Evolutionary conservation across 2,888 invertebrate species (phyloP).

Genomic region (Apodemia hepburni): DNA sequence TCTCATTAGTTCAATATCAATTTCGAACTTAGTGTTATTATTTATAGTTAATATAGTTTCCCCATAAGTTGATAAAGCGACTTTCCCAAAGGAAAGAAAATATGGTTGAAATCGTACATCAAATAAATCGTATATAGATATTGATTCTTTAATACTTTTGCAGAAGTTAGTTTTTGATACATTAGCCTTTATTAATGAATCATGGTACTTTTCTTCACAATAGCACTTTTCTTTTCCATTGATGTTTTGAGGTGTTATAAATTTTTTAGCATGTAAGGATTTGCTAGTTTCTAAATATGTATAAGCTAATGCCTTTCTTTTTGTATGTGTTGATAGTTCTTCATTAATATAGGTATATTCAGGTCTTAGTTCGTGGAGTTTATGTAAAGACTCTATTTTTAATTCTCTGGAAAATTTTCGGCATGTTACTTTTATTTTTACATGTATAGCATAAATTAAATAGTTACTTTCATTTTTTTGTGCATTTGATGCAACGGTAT

Average conservation of each 20-base stretch:
- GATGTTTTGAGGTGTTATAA: constrained; percentile 35
- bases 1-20: constrained; percentile 43
- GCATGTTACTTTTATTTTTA: constrained; percentile 46
- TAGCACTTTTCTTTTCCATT: constrained; percentile 45
- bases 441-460: constrained; percentile 45
- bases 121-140: constrained; percentile 49
- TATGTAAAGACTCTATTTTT: constrained; percentile 55
- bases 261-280: constrained; percentile 36
- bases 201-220: no score
- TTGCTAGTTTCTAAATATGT: constrained; percentile 47
- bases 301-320: constrained; percentile 40
- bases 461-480: constrained; percentile 40
- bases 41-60: constrained; percentile 46
- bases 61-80: constrained; percentile 52
- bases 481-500: constrained; percentile 22
- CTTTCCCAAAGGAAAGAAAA: constrained; percentile 55
- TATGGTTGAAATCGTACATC: constrained; percentile 49
- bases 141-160: constrained; percentile 35
- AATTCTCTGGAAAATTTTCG: constrained; percentile 37
- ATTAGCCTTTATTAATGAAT: constrained; percentile 29
- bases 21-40: constrained; percentile 52
- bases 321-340: constrained; percentile 38
- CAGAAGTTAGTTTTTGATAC: constrained; percentile 42
- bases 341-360: constrained; percentile 50
- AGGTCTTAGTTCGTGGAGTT: constrained; percentile 46